A percentile compares a stretch with the other conserved stretches of the same genome.
These are phyloP conservation scores for Triplophysa rosa DNA, from an alignment of 2,113 vertebrate species.

Conservation along the genomic window DNA sequence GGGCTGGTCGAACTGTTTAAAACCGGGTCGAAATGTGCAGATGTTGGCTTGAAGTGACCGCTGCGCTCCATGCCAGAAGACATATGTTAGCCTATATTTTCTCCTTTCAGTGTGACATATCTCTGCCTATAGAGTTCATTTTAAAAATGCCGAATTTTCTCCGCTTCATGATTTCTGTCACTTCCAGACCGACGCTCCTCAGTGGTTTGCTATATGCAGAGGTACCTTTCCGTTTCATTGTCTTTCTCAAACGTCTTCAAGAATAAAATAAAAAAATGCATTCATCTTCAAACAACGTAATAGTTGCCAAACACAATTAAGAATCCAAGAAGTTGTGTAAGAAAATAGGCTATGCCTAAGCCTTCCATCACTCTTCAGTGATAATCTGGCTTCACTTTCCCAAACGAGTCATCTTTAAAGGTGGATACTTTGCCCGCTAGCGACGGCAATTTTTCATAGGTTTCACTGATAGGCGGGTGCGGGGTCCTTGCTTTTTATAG, in stretches of 20 bases:
- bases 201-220: background rate
- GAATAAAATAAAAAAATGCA: background rate
- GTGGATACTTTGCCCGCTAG: background rate
- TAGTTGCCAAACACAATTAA: background rate
- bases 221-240: slow-evolving; percentile 4
- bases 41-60: slow-evolving; percentile 65
- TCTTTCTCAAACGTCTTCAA: background rate
- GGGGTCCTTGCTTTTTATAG: slow-evolving; percentile 66
- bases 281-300: background rate
- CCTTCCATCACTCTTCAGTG: slow-evolving; percentile 1
- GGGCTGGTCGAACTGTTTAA: slow-evolving; percentile 61
- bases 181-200: background rate
- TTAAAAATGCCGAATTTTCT: slow-evolving; percentile 29
- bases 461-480: slow-evolving; percentile 59
- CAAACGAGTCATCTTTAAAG: slow-evolving; percentile 16
- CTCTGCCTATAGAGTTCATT: background rate
- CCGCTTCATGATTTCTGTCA: slow-evolving; percentile 7
- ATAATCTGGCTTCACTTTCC: slow-evolving; percentile 17
- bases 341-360: background rate
- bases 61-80: slow-evolving; percentile 76
- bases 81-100: slow-evolving; percentile 27
- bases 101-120: slow-evolving; percentile 15
- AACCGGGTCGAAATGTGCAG: slow-evolving; percentile 48
- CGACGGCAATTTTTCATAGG: slow-evolving; percentile 53
- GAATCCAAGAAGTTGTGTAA: slow-evolving; percentile 34